These are phyloP conservation scores for Sycophila texana DNA, from an alignment of 2,888 invertebrate species.

Conservation along the genomic window DNA sequence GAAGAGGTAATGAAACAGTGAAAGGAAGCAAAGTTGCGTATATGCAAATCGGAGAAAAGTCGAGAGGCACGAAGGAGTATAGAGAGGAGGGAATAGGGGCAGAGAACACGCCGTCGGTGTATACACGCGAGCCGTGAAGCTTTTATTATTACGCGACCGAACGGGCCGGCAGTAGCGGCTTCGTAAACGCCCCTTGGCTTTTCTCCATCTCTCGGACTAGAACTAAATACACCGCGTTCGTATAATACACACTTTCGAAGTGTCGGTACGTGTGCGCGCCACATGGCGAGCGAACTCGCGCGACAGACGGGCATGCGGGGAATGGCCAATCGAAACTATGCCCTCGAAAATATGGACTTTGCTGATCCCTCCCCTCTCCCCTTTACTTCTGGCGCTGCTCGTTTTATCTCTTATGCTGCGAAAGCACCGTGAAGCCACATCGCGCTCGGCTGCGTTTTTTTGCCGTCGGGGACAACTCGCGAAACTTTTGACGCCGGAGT, in stretches of 20 bases:
- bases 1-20: no score
- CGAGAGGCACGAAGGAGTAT: background rate
- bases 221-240: background rate
- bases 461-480: background rate
- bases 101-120: background rate
- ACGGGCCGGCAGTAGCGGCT: background rate
- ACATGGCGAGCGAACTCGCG: background rate
- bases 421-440: background rate
- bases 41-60: no score
- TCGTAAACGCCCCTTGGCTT: conserved; percentile 8
- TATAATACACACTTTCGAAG: background rate
- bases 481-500: conserved; percentile 31
- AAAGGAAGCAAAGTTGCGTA: no score
- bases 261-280: background rate
- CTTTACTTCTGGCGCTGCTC: background rate
- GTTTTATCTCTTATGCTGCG: conserved; percentile 15
- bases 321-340: background rate
- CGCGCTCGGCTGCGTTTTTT: no score
- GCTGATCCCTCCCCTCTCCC: no score
- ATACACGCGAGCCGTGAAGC: background rate
- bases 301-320: background rate
- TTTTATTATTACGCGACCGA: conserved; percentile 16
- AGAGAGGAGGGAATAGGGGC: background rate
- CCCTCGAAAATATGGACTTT: conserved; percentile 10
- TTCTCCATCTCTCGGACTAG: background rate